phyloP scores from a whole-genome alignment of 2,888 invertebrate genomes.

The Tetragnatha montana region DNA sequence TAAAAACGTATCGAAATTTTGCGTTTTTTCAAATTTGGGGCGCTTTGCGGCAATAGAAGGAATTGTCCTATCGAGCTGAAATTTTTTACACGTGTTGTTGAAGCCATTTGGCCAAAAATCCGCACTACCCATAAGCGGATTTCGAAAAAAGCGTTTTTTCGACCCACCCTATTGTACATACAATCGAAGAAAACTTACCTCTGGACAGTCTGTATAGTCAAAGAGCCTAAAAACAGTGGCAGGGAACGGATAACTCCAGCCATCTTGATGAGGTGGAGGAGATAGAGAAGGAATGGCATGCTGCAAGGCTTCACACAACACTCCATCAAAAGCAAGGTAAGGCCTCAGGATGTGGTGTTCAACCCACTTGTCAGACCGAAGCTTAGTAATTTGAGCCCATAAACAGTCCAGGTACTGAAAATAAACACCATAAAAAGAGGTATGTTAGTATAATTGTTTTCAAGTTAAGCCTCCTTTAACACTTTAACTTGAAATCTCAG shows the following conservation, averaged over 20 bases:
- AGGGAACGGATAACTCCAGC: conserved; percentile 94
- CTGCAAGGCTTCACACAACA: conserved; percentile 95
- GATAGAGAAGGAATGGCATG: conserved; percentile 94
- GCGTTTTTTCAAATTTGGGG: too few relatives aligned
- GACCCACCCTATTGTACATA: not conserved
- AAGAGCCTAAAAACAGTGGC: conserved; percentile 94
- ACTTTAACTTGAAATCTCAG: too few relatives aligned
- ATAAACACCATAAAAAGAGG: conserved; percentile 1
- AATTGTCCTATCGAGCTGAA: too few relatives aligned
- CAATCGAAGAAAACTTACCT: conserved; percentile 76
- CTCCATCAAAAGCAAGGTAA: conserved; percentile 95
- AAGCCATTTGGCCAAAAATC: too few relatives aligned
- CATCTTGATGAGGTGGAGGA: conserved; percentile 94
- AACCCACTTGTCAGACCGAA: conserved; percentile 95
- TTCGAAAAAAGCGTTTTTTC: not conserved
- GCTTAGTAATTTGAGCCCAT: conserved; percentile 94
- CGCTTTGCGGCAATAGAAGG: too few relatives aligned
- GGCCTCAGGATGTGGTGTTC: conserved; percentile 97
- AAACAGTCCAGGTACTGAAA: conserved; percentile 91
- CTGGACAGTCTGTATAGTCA: conserved; percentile 98
- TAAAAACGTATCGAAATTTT: too few relatives aligned
- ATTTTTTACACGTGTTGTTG: too few relatives aligned
- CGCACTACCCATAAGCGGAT: too few relatives aligned
- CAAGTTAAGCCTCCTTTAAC: too few relatives aligned
- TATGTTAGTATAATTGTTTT: too few relatives aligned